Evolutionary conservation across 2,113 vertebrate species (phyloP).

Genomic region (Pterocles gutturalis): DNA sequence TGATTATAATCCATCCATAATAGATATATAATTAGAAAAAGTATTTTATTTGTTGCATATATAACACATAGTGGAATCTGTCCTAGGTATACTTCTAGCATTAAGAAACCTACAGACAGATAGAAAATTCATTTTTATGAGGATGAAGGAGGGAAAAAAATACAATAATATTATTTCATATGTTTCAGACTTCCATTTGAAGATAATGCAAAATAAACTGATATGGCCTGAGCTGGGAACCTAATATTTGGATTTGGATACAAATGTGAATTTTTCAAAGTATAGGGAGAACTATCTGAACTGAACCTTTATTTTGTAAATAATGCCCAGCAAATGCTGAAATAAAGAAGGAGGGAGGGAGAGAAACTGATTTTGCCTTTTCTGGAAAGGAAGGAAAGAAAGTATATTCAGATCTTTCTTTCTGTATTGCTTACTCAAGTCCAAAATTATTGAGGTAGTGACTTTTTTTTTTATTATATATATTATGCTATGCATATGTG

Average conservation of each 20-base stretch:
- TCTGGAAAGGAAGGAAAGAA: background rate
- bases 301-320: background rate
- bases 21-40: background rate
- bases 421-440: background rate
- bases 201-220: background rate
- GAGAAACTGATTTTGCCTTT: background rate
- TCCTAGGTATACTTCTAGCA: background rate
- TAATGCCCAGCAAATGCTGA: background rate
- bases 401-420: background rate
- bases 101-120: background rate
- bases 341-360: background rate
- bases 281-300: background rate
- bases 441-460: background rate
- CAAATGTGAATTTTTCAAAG: background rate
- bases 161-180: background rate
- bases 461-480: background rate
- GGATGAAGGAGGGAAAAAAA: background rate
- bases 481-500: background rate
- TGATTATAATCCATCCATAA: background rate
- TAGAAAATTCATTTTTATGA: background rate
- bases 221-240: background rate
- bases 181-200: background rate
- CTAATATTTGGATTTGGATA: background rate
- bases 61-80: background rate
- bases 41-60: background rate